A percentile compares a stretch with the other conserved stretches of the same genome.
These are phyloP conservation scores for Platynereis dumerilii DNA, from an alignment of 2,888 invertebrate species.

Conservation along the genomic window DNA sequence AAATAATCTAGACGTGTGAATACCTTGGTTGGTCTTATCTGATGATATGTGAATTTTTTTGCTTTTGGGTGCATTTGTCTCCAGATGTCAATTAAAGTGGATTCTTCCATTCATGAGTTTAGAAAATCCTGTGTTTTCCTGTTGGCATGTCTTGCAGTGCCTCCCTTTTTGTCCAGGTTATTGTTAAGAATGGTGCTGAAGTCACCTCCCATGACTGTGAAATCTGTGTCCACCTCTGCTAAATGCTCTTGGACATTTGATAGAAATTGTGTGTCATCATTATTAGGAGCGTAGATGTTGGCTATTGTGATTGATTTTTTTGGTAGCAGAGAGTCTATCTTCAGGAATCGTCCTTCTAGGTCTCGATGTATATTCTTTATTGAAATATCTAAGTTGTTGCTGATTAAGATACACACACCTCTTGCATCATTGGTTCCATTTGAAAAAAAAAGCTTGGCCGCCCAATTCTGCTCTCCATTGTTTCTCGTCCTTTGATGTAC, in stretches of 20 bases:
- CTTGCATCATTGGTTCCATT: too few species aligned
- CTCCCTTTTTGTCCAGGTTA: not conserved
- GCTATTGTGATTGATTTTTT: too few species aligned
- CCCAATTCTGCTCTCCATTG: not conserved
- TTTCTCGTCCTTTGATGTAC: not conserved
- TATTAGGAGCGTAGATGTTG: too few species aligned
- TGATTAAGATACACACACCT: not conserved
- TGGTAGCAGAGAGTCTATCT: not conserved
- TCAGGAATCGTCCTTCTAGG: not conserved
- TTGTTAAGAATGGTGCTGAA: not conserved
- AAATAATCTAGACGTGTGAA: not conserved
- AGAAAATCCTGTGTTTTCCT: not conserved
- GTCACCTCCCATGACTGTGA: not conserved
- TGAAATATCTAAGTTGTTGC: not conserved
- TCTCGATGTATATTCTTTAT: not conserved
- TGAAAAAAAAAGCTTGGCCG: too few species aligned
- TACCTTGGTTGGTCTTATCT: not conserved
- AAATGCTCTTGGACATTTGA: not conserved
- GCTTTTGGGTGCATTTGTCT: not conserved
- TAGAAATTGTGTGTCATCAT: not conserved
- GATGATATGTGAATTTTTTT: not conserved
- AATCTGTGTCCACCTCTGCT: not conserved
- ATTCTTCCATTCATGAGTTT: not conserved
- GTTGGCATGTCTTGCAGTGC: not conserved
- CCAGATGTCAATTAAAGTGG: not conserved